These are phyloP conservation scores for Lepidurus apus DNA, from an alignment of 1,140 invertebrate species.

Conservation along the genomic window DNA sequence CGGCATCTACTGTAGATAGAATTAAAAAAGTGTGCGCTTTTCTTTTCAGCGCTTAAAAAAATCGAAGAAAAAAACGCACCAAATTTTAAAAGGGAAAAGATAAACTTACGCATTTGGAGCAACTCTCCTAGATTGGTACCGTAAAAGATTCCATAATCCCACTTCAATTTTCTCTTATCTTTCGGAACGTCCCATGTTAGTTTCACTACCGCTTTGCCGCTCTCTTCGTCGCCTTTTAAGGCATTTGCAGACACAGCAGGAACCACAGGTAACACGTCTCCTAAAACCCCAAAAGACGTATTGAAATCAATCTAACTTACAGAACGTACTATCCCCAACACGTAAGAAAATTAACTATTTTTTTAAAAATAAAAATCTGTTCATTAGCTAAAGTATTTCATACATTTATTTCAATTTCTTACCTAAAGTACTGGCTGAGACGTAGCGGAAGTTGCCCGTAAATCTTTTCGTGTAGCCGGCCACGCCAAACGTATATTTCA, in stretches of 20 bases:
- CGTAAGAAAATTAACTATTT: too few relatives aligned
- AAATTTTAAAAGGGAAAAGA: not conserved
- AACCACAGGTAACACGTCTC: constrained; percentile 49
- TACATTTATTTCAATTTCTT: not conserved
- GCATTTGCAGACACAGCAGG: constrained; percentile 38
- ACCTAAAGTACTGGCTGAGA: constrained; percentile 48
- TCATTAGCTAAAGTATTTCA: constrained; percentile 42
- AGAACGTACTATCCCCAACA: not conserved
- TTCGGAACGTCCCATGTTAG: constrained; percentile 57
- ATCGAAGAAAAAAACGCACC: not conserved
- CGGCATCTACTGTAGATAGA: too few relatives aligned
- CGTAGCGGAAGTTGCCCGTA: constrained; percentile 51
- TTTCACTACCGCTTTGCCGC: constrained; percentile 52
- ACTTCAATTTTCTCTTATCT: constrained; percentile 49
- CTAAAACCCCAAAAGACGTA: constrained; percentile 37
- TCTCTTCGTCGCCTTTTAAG: constrained; percentile 50
- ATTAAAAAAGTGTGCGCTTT: too few relatives aligned
- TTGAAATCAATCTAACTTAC: not conserved
- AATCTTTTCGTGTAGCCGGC: constrained; percentile 47
- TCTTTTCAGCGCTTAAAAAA: too few relatives aligned
- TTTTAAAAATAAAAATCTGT: not conserved
- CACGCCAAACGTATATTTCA: constrained; percentile 56
- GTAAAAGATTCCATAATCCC: constrained; percentile 62
- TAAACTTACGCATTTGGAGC: constrained; percentile 46
- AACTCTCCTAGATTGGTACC: constrained; percentile 48